Evolutionary conservation across 2,888 invertebrate species (phyloP).

Genomic region (Ophion slaviceki): DNA sequence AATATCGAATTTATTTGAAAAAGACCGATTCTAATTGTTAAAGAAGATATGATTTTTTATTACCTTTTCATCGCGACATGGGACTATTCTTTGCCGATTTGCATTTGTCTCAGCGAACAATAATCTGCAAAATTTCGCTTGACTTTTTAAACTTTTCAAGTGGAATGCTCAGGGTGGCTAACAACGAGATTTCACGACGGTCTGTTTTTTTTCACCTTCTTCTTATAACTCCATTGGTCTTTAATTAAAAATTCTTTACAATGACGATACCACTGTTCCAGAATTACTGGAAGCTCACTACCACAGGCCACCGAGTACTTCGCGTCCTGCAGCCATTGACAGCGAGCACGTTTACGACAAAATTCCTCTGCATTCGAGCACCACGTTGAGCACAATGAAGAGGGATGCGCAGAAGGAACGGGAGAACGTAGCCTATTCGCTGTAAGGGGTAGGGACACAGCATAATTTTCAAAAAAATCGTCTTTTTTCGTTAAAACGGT

Average conservation of each 20-base stretch:
- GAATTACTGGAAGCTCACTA: slow-evolving; percentile 87
- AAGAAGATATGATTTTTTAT: too few relatives aligned
- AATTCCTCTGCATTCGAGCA: slow-evolving; percentile 84
- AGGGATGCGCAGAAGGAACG: slow-evolving; percentile 46
- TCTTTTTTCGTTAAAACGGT: too few relatives aligned
- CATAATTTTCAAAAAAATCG: too few relatives aligned
- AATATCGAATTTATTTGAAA: slow-evolving; percentile 59
- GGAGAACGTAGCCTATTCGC: slow-evolving; percentile 1
- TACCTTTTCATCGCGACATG: too few relatives aligned
- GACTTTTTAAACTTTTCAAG: too few relatives aligned
- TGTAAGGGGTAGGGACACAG: too few relatives aligned
- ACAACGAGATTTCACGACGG: too few relatives aligned
- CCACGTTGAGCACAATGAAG: slow-evolving; percentile 56
- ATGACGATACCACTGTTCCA: slow-evolving; percentile 68
- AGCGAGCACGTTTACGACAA: slow-evolving; percentile 88
- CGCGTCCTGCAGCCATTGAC: slow-evolving; percentile 77
- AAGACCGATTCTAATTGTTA: too few relatives aligned
- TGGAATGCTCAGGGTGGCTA: too few relatives aligned
- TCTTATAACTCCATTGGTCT: neutral
- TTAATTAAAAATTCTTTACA: neutral
- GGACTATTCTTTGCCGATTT: too few relatives aligned
- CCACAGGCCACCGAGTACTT: slow-evolving; percentile 83
- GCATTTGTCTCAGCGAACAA: too few relatives aligned
- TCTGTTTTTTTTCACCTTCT: neutral
- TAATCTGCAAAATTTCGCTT: too few relatives aligned